Evolutionary conservation across 1,140 invertebrate species (phyloP).

Genomic region (Caenorhabditis remanei): DNA sequence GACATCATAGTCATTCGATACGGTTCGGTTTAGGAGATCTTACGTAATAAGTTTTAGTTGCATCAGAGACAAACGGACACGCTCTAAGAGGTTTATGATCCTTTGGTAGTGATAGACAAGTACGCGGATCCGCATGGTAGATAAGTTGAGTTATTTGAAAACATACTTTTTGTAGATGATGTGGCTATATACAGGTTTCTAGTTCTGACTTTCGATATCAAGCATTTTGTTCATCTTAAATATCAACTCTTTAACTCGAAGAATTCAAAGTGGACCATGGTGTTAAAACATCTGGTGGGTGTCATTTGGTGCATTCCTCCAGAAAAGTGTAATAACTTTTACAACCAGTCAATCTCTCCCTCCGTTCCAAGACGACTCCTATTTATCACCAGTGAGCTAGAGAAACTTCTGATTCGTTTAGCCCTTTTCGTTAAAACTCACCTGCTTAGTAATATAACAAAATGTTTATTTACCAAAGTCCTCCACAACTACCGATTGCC

Average conservation of each 20-base stretch:
- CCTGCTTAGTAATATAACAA: background rate
- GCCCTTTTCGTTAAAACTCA: background rate
- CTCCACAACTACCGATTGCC: conserved; percentile 31
- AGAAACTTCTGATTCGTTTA: no score
- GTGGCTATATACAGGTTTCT: no score
- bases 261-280: background rate
- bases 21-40: background rate
- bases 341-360: background rate
- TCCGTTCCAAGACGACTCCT: background rate
- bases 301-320: conserved; percentile 14
- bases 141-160: background rate
- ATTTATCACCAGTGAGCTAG: conserved; percentile 8
- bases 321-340: conserved; percentile 40
- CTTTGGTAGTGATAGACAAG: background rate
- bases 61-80: conserved; percentile 37
- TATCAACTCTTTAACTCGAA: no score
- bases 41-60: conserved; percentile 28
- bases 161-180: background rate
- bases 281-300: conserved; percentile 40
- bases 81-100: conserved; percentile 41
- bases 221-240: no score
- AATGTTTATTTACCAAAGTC: conserved; percentile 44
- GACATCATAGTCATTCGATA: conserved; percentile 10
- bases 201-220: no score
- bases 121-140: conserved; percentile 19